Evolutionary conservation across 2,113 vertebrate genomes (phyloP), one percentile per base, ranked within the genome.

Genomic region (Blennius ocellaris): DNA sequence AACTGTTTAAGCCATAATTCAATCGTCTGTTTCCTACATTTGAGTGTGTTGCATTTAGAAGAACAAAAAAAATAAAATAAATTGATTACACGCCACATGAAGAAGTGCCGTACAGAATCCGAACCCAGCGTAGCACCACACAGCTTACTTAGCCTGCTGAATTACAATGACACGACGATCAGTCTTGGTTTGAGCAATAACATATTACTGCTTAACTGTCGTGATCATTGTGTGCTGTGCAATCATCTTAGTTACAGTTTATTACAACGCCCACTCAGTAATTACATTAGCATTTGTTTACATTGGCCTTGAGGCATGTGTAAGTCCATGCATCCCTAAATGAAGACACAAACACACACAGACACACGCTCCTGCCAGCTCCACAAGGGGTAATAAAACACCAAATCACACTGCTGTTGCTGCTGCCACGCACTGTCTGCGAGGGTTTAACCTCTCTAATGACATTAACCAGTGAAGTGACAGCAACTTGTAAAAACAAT

Each of bases 201-300:
- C 70, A 38, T 49, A 82, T 73, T 75, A 78, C 52, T 71, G 76
- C 76, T 86, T 82, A 83, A 88, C 79, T 67, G 80, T 86, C 84
- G 68, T 85, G 75, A 90, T 90, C 83, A 92, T 76, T 87, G 88
- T 72, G 79, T 79, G 77, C 77, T 61, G 70, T 52, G 88, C 90
- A 90, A 91, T 93, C 90, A 89, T 92, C 87, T 93, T 92, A 90
- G 90, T 92, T 92, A 92, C 91, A 93, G 89, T 90, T 91, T 92
- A 93, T 93, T 93, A 93, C 84, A 38, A 87, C 82, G 74, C 88
- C 88, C 83, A 84, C 75, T 73, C 76, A 6, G 55, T 93, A 92
- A 94, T 93, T 92, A 90, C 77, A 91, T 94, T 92, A 88, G 90
- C 89, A 92, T 93, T 92, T 93, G 92, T 93, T 94, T 94, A 91